phyloP scores from a whole-genome alignment of 2,888 invertebrate genomes.

The Epirrhoe tristata region DNA sequence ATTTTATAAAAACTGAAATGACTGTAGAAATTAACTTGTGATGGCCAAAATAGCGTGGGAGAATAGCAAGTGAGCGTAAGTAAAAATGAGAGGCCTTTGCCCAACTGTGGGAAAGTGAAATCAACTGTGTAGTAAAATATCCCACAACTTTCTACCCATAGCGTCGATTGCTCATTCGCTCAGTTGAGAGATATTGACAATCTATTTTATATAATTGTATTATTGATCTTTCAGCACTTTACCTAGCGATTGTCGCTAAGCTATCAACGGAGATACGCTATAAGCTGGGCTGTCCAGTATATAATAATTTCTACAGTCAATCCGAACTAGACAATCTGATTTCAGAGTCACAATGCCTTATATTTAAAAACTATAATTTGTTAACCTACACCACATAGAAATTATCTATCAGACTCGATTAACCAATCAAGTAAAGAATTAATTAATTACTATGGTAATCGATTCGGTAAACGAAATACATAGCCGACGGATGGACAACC shows the following conservation, averaged over 20 bases:
- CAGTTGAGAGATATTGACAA: no score
- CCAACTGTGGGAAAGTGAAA: no score
- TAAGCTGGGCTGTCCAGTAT: neutral
- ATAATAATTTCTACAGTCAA: slow-evolving; percentile 23
- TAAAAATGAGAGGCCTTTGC: no score
- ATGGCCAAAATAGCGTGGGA: no score
- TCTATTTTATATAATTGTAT: no score
- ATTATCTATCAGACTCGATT: slow-evolving; percentile 27
- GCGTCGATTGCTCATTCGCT: no score
- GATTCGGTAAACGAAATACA: slow-evolving; percentile 1
- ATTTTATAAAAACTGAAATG: slow-evolving; percentile 15
- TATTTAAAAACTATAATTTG: slow-evolving; percentile 43
- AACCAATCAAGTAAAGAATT: slow-evolving; percentile 21
- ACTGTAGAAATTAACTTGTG: slow-evolving; percentile 17
- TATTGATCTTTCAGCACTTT: no score
- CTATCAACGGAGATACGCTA: no score
- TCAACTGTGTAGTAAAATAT: no score
- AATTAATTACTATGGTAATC: slow-evolving; percentile 23
- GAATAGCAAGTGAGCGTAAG: no score
- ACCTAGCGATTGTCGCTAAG: no score
- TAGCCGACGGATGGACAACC: slow-evolving; percentile 2
- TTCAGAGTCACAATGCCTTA: slow-evolving; percentile 30
- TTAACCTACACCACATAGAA: slow-evolving; percentile 51
- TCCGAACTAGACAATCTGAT: slow-evolving; percentile 18
- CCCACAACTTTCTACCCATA: no score